phyloP scores from a whole-genome alignment of 2,888 invertebrate genomes.

The Temnothorax unifasciatus region DNA sequence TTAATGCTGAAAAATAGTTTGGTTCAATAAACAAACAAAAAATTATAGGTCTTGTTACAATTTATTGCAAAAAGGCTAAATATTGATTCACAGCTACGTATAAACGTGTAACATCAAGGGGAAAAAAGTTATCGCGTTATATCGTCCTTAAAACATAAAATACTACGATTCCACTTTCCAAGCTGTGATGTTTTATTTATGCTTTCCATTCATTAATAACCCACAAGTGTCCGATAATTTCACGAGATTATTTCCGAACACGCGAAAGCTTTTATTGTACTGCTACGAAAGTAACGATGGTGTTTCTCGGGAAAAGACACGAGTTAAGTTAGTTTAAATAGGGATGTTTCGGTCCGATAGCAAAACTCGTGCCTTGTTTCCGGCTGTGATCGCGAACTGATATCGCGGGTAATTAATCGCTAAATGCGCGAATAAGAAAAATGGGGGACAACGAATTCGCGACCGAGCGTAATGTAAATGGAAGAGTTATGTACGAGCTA shows the following conservation, averaged over 20 bases:
- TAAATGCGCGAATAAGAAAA: slow-evolving; percentile 45
- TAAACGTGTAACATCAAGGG: neutral
- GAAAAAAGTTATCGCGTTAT: slow-evolving; percentile 13
- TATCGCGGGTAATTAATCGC: slow-evolving; percentile 68
- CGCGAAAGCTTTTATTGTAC: slow-evolving; percentile 23
- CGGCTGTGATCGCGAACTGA: slow-evolving; percentile 34
- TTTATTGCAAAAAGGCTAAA: neutral
- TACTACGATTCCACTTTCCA: slow-evolving; percentile 8
- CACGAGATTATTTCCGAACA: slow-evolving; percentile 23
- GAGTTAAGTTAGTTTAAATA: slow-evolving; percentile 17
- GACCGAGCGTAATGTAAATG: slow-evolving; percentile 66
- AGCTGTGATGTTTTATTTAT: slow-evolving; percentile 19
- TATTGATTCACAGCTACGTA: neutral
- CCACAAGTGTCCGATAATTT: neutral
- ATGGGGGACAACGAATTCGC: slow-evolving; percentile 37
- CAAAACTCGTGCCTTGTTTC: neutral
- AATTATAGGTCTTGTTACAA: neutral
- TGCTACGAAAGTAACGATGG: neutral
- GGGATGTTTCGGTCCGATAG: slow-evolving; percentile 13
- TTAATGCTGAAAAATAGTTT: no score
- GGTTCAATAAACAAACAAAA: neutral
- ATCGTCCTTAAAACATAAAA: slow-evolving; percentile 10
- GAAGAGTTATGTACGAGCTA: slow-evolving; percentile 71
- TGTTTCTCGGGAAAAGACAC: slow-evolving; percentile 18
- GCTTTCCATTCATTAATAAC: neutral